A percentile compares a stretch with the other conserved stretches of the same genome.
Evolutionary conservation across 1,140 invertebrate genomes (phyloP).

Genomic region (Aradophagus sp.): DNA sequence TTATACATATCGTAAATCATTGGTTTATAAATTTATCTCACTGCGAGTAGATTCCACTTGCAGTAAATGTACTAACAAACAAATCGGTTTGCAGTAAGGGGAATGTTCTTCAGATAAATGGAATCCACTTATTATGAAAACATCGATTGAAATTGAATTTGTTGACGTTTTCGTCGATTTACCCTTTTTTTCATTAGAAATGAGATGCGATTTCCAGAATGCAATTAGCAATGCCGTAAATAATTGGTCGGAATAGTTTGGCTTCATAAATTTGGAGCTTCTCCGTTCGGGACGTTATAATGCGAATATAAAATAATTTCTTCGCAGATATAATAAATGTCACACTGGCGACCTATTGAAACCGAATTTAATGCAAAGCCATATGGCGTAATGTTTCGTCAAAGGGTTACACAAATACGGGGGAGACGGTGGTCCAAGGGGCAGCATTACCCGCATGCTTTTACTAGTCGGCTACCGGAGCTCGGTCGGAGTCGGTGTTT

Average conservation of each 20-base stretch:
- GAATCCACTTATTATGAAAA: no score
- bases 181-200: no score
- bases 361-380: slow-evolving; percentile 44
- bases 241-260: slow-evolving; percentile 10
- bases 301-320: slow-evolving; percentile 25
- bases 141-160: no score
- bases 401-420: slow-evolving; percentile 42
- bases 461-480: slow-evolving; percentile 29
- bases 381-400: slow-evolving; percentile 41
- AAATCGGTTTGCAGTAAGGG: no score
- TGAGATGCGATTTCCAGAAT: neutral
- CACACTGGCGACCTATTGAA: slow-evolving; percentile 21
- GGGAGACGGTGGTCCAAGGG: slow-evolving; percentile 47
- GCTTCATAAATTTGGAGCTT: neutral
- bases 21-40: no score
- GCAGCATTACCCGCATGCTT: slow-evolving; percentile 34
- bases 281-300: slow-evolving; percentile 13
- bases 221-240: neutral
- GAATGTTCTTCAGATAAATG: no score
- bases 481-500: slow-evolving; percentile 28
- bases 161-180: no score
- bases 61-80: no score
- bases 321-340: slow-evolving; percentile 24
- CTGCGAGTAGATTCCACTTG: no score
- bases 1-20: no score